Evolutionary conservation across 23 tunicate species (phyloP), one percentile per base, ranked within the genome.

Genomic region (Trididemnum nubilum): DNA sequence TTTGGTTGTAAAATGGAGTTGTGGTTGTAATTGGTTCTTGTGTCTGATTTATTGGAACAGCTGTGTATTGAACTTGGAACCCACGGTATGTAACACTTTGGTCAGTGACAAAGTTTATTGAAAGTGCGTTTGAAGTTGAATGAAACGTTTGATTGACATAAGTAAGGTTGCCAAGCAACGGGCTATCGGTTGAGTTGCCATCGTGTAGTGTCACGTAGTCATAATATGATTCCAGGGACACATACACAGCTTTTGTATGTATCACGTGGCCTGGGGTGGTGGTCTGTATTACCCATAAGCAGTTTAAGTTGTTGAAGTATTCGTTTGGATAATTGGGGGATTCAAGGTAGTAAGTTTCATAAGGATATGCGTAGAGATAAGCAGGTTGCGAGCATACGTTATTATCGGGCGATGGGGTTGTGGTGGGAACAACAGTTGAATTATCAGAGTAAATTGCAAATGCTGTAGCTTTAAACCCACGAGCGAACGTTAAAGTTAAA

Each of bases 261-360:
- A 73, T 38, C 36, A 39, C 59, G 27, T 22, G 31, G 15, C 31
- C 31, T 7, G 12, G 2, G 25, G 37, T 2, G 32, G 5, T 28
- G 3, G 79, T 33, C 19, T 73, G 33, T 37, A 73, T 73, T 12
- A 9, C 3, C 79, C 79, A 73, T 2, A 30, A 15, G 60, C 79
- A 73, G 31, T 73, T 33, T 12, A 73, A 7, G 36, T 73, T 73
- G 29, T 73, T 39, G 59, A 15, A 37, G 25, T 73, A 73, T 21
- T 38, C 12, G 59, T 37, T 37, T 37, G 79, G 79, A 25, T 73
- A 73, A 44, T 44, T 44, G 54, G 54, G 54, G 54, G 54, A 7
- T 15, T 15, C 9, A 44, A 15, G 54, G 54, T 44, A 15, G 54
- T 44, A 44, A 44, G 15, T 25, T 44, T 44, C 12, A 44, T 44